These are phyloP conservation scores for Takifugu flavidus DNA, from an alignment of 2,113 vertebrate genomes.

Conservation along the genomic window DNA sequence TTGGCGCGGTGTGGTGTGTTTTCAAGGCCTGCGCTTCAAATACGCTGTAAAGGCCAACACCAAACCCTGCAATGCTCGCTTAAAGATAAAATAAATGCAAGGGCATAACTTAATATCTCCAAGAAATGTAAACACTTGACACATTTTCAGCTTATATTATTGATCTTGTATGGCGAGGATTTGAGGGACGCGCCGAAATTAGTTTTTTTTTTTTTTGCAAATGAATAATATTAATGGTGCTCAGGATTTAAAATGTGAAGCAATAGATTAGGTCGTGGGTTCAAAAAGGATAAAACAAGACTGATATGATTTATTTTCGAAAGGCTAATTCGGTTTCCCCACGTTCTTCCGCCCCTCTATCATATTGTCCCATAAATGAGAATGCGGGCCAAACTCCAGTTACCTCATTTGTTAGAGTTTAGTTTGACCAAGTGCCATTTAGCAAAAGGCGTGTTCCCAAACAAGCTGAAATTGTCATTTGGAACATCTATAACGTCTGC, in stretches of 20 bases:
- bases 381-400: conserved; percentile 29
- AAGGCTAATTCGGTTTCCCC: conserved; percentile 58
- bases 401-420: conserved; percentile 54
- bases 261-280: conserved; percentile 25
- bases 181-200: neutral
- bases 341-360: conserved; percentile 7
- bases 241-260: conserved; percentile 26
- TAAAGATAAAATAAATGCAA: neutral
- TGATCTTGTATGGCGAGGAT: neutral
- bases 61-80: conserved; percentile 37
- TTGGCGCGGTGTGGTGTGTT: conserved; percentile 53
- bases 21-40: conserved; percentile 60
- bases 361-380: conserved; percentile 9
- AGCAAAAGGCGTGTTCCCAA: conserved; percentile 32
- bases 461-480: conserved; percentile 55
- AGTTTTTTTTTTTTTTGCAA: neutral
- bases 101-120: conserved; percentile 5
- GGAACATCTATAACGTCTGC: conserved; percentile 58
- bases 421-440: conserved; percentile 50
- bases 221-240: conserved; percentile 12
- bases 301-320: conserved; percentile 34
- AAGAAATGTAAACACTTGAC: conserved; percentile 13
- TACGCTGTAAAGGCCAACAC: conserved; percentile 47
- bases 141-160: neutral
- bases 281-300: conserved; percentile 33